Evolutionary conservation across 2,797 vertebrate genomes (phyloP), one percentile per base, ranked within the genome.

Genomic region (Melanotaenia nigrans): DNA sequence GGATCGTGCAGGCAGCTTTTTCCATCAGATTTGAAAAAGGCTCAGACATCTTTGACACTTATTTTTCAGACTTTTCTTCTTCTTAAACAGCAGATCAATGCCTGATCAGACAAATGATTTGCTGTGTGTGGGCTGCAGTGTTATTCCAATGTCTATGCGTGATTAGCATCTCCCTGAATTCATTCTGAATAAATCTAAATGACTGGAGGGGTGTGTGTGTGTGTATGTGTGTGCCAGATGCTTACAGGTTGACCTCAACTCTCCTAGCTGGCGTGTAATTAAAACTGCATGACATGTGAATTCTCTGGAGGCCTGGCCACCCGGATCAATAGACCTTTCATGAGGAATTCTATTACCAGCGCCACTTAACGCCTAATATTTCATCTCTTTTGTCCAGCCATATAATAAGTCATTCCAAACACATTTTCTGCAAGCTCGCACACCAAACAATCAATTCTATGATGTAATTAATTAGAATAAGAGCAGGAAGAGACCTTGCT

Each of bases 291-390:
- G 90, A 91, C 92, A 88, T 87, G 88, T 78, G 85, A 89, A 91
- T 86, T 91, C 92, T 93, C 90, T 53, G 42, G 85, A 86, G 92
- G 81, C 76, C 82, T 5, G 35, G 85, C 67, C 85, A 75, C 80
- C 79, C 90, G 84, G 91, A 95, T 95, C 94, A 93, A 95, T 94
- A 92, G 80, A 88, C 85, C 91, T 92, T 92, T 93, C 87, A 90
- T 82, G 88, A 92, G 89, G 93, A 92, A 92, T 93, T 93, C 89
- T 89, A 92, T 95, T 95, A 94, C 92, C 87, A 83, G 82, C 28
- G 61, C 92, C 91, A 94, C 94, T 95, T 94, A 94, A 89, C 92
- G 91, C 88, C 93, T 95, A 93, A 94, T 94, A 94, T 94, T 94
- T 94, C 94, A 95, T 90, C 89, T 92, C 90, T 92, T 93, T 92